phyloP scores from a whole-genome alignment of 2,888 invertebrate species.

The Corbicula japonica region DNA sequence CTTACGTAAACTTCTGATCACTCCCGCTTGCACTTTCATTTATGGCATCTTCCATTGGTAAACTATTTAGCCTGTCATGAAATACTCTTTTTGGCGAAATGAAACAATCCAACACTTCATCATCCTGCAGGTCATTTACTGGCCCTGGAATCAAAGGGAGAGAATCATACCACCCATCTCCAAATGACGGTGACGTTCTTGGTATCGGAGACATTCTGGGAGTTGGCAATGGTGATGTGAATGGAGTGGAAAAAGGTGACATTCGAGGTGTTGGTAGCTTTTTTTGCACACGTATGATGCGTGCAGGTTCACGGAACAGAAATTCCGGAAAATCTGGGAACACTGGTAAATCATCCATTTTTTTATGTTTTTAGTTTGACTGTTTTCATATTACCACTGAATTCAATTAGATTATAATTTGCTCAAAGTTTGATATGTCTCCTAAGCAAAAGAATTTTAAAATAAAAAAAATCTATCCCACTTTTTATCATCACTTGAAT shows the following conservation, averaged over 20 bases:
- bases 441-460: background rate
- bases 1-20: slow-evolving; percentile 16
- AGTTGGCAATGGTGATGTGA: slow-evolving; percentile 14
- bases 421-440: background rate
- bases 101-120: slow-evolving; percentile 41
- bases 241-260: no score
- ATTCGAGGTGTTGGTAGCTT: no score
- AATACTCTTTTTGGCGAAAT: slow-evolving; percentile 40
- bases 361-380: background rate
- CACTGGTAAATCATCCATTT: slow-evolving; percentile 44
- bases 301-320: slow-evolving; percentile 23
- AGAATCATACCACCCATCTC: slow-evolving; percentile 37
- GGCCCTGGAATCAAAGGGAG: slow-evolving; percentile 41
- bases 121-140: slow-evolving; percentile 36
- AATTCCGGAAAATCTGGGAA: slow-evolving; percentile 47
- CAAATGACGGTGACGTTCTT: slow-evolving; percentile 33
- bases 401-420: background rate
- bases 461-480: slow-evolving; percentile 1
- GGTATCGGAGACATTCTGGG: slow-evolving; percentile 36
- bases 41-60: slow-evolving; percentile 29
- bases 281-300: background rate
- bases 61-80: slow-evolving; percentile 30
- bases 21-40: slow-evolving; percentile 13
- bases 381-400: background rate
- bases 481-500: background rate